Conservation (phyloP, 2,888 invertebrate species). For the Acanthoscelides obtectus region DNA sequence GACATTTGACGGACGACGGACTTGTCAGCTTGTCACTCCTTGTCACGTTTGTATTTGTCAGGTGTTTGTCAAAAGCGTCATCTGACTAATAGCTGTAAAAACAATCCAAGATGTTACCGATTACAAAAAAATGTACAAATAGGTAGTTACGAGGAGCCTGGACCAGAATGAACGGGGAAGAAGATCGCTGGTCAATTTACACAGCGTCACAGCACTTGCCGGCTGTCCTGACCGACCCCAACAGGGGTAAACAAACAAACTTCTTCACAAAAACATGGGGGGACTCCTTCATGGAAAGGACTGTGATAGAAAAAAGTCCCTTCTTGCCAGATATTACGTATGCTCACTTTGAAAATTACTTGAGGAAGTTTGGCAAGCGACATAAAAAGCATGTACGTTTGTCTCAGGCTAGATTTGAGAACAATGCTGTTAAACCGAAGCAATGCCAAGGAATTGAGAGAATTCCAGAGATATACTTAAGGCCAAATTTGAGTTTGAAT, state of each 20-base stretch:
- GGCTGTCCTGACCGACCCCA: constrained; percentile 93
- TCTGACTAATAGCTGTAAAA: constrained; percentile 13
- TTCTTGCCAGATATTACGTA: constrained; percentile 78
- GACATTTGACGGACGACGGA: too few relatives aligned
- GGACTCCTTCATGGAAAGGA: constrained; percentile 84
- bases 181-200: constrained; percentile 77
- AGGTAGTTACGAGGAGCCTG: constrained; percentile 20
- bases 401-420: constrained; percentile 32
- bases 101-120: constrained; percentile 15
- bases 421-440: constrained; percentile 32
- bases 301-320: constrained; percentile 69
- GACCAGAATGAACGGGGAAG: constrained; percentile 30
- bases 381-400: constrained; percentile 60
- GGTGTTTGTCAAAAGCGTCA: constrained; percentile 18
- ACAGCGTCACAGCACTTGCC: constrained; percentile 92
- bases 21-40: not conserved
- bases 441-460: constrained; percentile 55
- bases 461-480: constrained; percentile 83
- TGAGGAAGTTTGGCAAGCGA: constrained; percentile 69
- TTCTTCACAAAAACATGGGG: constrained; percentile 99
- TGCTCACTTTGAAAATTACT: constrained; percentile 82
- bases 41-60: not conserved
- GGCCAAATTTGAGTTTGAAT: constrained; percentile 72
- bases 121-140: constrained; percentile 22
- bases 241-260: constrained; percentile 81